Percentiles rank a stretch among this genome's conserved stretches.
These are phyloP conservation scores for Falco novaeseelandiae DNA, from an alignment of 2,797 vertebrate species.

Conservation along the genomic window DNA sequence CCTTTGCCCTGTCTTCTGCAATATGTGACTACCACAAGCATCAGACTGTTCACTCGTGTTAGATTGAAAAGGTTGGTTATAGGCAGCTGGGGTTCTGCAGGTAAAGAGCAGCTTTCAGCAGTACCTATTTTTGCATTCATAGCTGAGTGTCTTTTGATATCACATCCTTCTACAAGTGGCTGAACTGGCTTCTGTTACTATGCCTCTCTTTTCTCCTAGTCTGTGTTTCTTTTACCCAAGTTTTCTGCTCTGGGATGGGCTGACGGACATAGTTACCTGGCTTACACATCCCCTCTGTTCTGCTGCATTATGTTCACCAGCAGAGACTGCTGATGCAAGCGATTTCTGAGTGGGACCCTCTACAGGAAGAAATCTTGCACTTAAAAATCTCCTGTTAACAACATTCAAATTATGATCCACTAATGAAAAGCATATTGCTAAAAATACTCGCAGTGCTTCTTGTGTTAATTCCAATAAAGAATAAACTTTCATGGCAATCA, in stretches of 20 bases:
- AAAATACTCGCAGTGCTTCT: slow-evolving; percentile 48
- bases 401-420: not conserved
- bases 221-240: not conserved
- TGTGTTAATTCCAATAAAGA: slow-evolving; percentile 55
- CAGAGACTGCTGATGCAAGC: slow-evolving; percentile 42
- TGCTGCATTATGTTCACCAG: not conserved
- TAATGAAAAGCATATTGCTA: slow-evolving; percentile 62
- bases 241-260: not conserved
- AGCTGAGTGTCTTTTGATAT: not conserved
- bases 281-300: not conserved
- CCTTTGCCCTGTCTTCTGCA: not conserved
- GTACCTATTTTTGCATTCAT: not conserved
- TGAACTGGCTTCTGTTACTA: not conserved
- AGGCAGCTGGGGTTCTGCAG: not conserved
- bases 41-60: not conserved
- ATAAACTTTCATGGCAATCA: slow-evolving; percentile 34
- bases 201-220: not conserved
- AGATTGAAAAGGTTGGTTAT: not conserved
- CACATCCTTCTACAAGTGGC: not conserved
- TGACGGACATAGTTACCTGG: not conserved
- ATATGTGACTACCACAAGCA: not conserved
- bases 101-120: not conserved
- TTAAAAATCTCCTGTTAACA: slow-evolving; percentile 45
- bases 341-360: not conserved
- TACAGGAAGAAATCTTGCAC: not conserved